Evolutionary conservation across 2,888 invertebrate genomes (phyloP).

Genomic region (Leucophora obtusa): DNA sequence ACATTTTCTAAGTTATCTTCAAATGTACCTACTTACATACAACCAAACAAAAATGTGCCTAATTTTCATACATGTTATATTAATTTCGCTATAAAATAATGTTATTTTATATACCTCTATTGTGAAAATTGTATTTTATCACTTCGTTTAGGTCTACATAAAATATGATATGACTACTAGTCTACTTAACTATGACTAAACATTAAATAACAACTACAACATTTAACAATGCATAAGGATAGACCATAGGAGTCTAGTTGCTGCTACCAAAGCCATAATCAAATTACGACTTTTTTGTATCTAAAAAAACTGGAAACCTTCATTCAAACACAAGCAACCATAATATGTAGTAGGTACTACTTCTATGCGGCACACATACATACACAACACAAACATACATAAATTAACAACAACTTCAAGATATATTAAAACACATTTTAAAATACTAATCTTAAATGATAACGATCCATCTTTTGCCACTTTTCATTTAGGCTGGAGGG

Average conservation of each 20-base stretch:
- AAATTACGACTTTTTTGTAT: constrained; percentile 58
- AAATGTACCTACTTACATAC: no score
- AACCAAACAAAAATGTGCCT: constrained; percentile 4
- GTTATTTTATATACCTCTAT: constrained; percentile 9
- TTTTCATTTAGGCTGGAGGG: constrained; percentile 59
- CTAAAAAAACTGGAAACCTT: background rate
- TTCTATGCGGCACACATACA: background rate
- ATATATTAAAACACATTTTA: constrained; percentile 56
- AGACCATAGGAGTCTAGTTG: background rate
- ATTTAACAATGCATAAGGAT: background rate
- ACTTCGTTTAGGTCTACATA: background rate
- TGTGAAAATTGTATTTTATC: background rate
- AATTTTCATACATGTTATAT: constrained; percentile 24
- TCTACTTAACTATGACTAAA: constrained; percentile 17
- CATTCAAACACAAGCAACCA: background rate
- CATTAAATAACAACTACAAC: constrained; percentile 1
- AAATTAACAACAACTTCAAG: constrained; percentile 51
- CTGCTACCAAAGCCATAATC: constrained; percentile 48
- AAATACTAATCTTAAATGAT: constrained; percentile 75
- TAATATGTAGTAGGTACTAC: constrained; percentile 3
- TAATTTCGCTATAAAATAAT: constrained; percentile 21
- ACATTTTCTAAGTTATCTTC: no score
- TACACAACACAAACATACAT: constrained; percentile 1
- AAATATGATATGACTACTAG: background rate
- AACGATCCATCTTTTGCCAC: constrained; percentile 77